phyloP scores from a whole-genome alignment of 2,113 vertebrate species.

The Probosciger aterrimus region DNA sequence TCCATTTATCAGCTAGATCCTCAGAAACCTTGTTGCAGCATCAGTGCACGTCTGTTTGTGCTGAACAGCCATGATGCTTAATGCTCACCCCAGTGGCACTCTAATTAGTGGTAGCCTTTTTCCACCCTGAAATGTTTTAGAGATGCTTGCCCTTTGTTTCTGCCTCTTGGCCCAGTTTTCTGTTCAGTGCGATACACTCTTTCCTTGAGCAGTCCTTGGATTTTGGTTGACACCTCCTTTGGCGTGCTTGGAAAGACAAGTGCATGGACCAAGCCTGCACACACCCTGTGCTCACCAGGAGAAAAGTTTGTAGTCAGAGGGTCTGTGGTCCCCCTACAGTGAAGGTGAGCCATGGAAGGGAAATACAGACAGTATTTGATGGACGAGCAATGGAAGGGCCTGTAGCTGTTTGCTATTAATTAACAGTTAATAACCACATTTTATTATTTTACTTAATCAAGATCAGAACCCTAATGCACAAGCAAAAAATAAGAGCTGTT shows the following conservation, averaged over 20 bases:
- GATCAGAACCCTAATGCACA: background rate
- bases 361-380: background rate
- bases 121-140: conserved; percentile 17
- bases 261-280: background rate
- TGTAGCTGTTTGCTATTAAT: background rate
- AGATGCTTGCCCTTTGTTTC: conserved; percentile 14
- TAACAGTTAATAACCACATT: background rate
- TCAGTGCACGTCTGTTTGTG: background rate
- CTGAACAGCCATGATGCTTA: conserved; percentile 7
- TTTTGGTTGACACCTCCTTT: background rate
- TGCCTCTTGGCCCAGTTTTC: conserved; percentile 28
- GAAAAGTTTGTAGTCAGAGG: background rate
- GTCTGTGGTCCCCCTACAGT: no score
- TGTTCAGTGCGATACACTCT: background rate
- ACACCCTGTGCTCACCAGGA: background rate
- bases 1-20: conserved; percentile 1
- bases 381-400: background rate
- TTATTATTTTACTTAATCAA: background rate
- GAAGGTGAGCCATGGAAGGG: background rate
- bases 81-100: background rate
- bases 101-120: conserved; percentile 31
- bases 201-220: background rate
- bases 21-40: background rate
- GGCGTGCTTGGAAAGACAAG: background rate
- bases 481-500: background rate